phyloP scores from a whole-genome alignment of 1,140 invertebrate species.

The Meloidogyne chitwoodi region DNA sequence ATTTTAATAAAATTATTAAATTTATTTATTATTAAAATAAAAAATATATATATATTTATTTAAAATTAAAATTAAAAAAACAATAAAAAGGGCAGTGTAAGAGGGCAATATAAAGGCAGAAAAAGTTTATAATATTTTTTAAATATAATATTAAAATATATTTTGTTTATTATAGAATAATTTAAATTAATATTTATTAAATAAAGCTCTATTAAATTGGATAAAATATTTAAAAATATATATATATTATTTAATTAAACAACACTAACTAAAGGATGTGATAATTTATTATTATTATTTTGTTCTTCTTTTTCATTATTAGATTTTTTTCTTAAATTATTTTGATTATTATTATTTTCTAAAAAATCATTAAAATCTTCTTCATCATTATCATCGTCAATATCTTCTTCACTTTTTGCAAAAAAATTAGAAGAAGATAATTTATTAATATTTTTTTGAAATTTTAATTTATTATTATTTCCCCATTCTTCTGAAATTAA shows the following conservation, averaged over 20 bases:
- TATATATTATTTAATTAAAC: background rate
- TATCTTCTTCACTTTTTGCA: slow-evolving; percentile 11
- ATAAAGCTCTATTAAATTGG: too few relatives aligned
- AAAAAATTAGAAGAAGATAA: slow-evolving; percentile 9
- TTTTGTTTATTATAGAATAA: too few relatives aligned
- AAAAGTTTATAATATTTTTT: too few relatives aligned
- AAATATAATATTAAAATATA: too few relatives aligned
- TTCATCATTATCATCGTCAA: slow-evolving; percentile 15
- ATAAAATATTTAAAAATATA: too few relatives aligned
- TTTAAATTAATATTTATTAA: too few relatives aligned
- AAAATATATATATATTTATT: too few relatives aligned
- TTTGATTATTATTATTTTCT: background rate
- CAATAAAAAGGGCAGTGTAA: too few relatives aligned
- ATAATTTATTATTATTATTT: background rate
- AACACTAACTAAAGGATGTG: slow-evolving; percentile 17
- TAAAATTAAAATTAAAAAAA: too few relatives aligned
- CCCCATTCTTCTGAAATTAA: background rate
- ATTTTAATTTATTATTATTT: background rate
- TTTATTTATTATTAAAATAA: too few relatives aligned
- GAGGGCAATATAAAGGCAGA: too few relatives aligned
- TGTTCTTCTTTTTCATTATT: background rate
- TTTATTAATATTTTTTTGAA: background rate
- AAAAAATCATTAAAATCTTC: slow-evolving; percentile 24
- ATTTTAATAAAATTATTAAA: too few relatives aligned
- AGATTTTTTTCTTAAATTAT: background rate